A percentile compares a stretch with the other conserved stretches of the same genome.
phyloP scores from a whole-genome alignment of 2,113 vertebrate genomes.

The Montifringilla adamsi region DNA sequence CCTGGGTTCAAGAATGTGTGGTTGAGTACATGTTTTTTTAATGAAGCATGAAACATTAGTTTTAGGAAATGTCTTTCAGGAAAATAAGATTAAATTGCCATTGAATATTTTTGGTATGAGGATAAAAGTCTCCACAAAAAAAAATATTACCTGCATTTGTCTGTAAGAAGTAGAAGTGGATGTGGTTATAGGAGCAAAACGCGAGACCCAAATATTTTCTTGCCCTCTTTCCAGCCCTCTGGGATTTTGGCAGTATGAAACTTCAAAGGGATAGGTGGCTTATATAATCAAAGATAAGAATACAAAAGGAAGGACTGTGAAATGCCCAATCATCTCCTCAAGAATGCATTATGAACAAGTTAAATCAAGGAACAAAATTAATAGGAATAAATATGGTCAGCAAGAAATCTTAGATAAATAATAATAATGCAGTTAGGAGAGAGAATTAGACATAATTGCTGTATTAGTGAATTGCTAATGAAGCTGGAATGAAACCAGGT shows the following conservation, averaged over 20 bases:
- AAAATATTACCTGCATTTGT: not conserved
- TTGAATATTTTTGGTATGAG: not conserved
- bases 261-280: conserved; percentile 22
- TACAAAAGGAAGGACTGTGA: not conserved
- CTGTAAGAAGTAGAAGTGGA: not conserved
- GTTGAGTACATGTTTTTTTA: not conserved
- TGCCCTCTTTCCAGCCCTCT: not conserved
- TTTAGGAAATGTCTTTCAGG: not conserved
- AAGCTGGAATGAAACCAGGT: conserved; percentile 39
- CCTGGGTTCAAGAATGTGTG: not conserved
- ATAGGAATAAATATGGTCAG: not conserved
- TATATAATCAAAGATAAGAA: conserved; percentile 28
- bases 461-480: conserved; percentile 23
- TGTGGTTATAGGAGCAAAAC: not conserved
- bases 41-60: not conserved
- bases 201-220: not conserved
- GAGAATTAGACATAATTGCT: conserved; percentile 29
- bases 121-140: not conserved
- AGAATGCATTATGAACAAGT: not conserved
- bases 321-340: not conserved
- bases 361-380: not conserved
- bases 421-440: conserved; percentile 2
- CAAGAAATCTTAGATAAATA: conserved; percentile 45
- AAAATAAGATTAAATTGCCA: not conserved
- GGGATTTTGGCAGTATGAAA: not conserved